Conservation (phyloP, 2,888 invertebrate genomes). For the Stenichneumon culpator region DNA sequence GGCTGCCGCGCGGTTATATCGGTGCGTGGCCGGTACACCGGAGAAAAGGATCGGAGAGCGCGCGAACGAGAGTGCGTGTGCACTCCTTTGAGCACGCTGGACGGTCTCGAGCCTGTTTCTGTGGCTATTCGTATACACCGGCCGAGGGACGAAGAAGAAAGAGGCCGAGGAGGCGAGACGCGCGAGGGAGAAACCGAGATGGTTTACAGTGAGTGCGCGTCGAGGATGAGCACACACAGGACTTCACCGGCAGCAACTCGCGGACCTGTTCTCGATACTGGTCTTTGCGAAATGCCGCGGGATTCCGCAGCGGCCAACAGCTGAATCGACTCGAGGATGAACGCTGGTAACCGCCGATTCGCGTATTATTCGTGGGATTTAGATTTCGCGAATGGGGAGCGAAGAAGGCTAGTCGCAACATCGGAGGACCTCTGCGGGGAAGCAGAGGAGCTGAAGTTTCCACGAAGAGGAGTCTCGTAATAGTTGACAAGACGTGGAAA, state of each 20-base stretch:
- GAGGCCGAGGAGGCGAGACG: conserved; percentile 22
- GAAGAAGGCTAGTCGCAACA: not conserved
- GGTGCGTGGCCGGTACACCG: conserved; percentile 38
- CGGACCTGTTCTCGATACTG: conserved; percentile 81
- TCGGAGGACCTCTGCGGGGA: not conserved
- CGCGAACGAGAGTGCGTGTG: conserved; percentile 61
- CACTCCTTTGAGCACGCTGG: conserved; percentile 49
- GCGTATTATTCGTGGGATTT: conserved; percentile 17
- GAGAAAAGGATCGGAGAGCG: conserved; percentile 51
- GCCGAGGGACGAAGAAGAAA: conserved; percentile 53
- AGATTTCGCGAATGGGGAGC: not conserved
- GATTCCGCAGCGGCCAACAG: conserved; percentile 72
- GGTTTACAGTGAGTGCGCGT: conserved; percentile 51
- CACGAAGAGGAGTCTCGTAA: not conserved
- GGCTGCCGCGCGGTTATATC: conserved; percentile 38
- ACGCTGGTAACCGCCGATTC: conserved; percentile 10
- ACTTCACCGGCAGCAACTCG: conserved; percentile 54
- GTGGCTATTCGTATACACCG: not conserved
- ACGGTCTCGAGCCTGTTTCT: conserved; percentile 33
- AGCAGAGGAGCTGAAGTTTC: not conserved
- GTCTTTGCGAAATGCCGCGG: conserved; percentile 81
- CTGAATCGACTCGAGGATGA: conserved; percentile 51
- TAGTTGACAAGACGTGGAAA: not conserved
- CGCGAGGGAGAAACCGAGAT: conserved; percentile 35
- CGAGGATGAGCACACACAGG: conserved; percentile 65